Percentiles rank a stretch among this genome's conserved stretches.
These are phyloP conservation scores for Pteria penguin DNA, from an alignment of 2,888 invertebrate species.

Conservation along the genomic window DNA sequence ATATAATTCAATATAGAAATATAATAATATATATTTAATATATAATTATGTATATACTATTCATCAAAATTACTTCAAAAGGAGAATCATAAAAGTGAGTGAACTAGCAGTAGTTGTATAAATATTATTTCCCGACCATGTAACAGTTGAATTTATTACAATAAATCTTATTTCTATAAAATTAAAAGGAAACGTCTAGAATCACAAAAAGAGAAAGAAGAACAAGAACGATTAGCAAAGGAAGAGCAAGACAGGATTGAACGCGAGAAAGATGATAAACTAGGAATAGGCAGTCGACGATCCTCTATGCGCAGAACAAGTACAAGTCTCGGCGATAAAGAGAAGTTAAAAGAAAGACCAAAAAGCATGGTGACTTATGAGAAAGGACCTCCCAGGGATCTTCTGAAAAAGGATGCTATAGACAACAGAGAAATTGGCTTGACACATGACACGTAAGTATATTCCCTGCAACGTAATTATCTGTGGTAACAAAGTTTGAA, in stretches of 20 bases:
- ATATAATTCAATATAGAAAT: no score
- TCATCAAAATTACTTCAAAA: no score
- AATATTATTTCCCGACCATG: no score
- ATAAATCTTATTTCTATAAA: no score
- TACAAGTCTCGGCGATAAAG: slow-evolving; percentile 5
- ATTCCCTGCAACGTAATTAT: no score
- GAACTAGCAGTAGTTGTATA: no score
- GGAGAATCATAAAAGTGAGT: no score
- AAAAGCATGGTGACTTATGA: slow-evolving; percentile 77
- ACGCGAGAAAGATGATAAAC: slow-evolving; percentile 26
- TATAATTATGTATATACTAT: no score
- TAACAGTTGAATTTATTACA: no score
- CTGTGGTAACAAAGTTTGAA: no score
- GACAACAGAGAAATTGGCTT: slow-evolving; percentile 72
- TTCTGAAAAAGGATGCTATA: slow-evolving; percentile 55
- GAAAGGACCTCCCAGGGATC: slow-evolving; percentile 66
- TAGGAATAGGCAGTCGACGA: slow-evolving; percentile 2
- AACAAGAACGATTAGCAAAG: slow-evolving; percentile 30
- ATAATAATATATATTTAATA: no score
- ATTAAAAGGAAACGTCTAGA: slow-evolving; percentile 28
- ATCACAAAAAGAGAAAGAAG: slow-evolving; percentile 25
- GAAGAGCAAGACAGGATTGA: slow-evolving; percentile 40
- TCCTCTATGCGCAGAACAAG: slow-evolving; percentile 23
- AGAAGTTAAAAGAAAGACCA: slow-evolving; percentile 52
- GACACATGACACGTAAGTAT: slow-evolving; percentile 69